Evolutionary conservation across 1,140 invertebrate genomes (phyloP).

Genomic region (Uloborus diversus): DNA sequence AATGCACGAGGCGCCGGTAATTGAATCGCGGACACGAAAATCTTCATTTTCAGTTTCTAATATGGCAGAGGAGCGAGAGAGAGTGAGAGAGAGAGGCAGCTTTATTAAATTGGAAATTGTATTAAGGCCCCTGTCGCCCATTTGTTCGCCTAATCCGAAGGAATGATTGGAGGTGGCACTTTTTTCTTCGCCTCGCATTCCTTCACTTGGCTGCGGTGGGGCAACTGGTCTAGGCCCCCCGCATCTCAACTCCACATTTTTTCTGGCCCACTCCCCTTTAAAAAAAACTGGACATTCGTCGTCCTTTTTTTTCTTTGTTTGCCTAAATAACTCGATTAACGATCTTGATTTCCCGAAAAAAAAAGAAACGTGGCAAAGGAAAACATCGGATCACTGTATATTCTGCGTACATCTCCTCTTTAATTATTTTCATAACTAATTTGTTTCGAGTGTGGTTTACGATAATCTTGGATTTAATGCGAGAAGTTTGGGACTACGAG

Average conservation of each 20-base stretch:
- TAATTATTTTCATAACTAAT: too few species aligned
- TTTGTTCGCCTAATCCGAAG: slow-evolving; percentile 50
- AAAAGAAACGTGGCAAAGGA: too few species aligned
- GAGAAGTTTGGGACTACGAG: too few species aligned
- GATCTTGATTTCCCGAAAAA: too few species aligned
- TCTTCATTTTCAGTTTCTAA: slow-evolving; percentile 57
- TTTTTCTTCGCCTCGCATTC: slow-evolving; percentile 24
- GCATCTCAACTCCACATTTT: neutral
- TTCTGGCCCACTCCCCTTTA: neutral
- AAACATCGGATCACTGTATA: too few species aligned
- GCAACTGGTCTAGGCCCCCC: neutral
- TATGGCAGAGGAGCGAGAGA: slow-evolving; percentile 28
- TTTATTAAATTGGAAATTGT: slow-evolving; percentile 58
- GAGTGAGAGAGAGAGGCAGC: too few species aligned
- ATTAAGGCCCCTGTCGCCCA: slow-evolving; percentile 51
- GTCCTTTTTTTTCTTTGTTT: slow-evolving; percentile 3
- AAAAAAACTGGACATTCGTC: neutral
- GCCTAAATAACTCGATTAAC: too few species aligned
- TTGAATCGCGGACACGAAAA: slow-evolving; percentile 50
- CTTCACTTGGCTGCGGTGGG: slow-evolving; percentile 7
- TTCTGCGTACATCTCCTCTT: too few species aligned
- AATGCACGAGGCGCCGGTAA: slow-evolving; percentile 49
- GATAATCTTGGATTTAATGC: too few species aligned
- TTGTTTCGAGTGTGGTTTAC: too few species aligned
- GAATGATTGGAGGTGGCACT: slow-evolving; percentile 55